Evolutionary conservation across 2,797 vertebrate species (phyloP).

Genomic region (Sebastes nivosus): DNA sequence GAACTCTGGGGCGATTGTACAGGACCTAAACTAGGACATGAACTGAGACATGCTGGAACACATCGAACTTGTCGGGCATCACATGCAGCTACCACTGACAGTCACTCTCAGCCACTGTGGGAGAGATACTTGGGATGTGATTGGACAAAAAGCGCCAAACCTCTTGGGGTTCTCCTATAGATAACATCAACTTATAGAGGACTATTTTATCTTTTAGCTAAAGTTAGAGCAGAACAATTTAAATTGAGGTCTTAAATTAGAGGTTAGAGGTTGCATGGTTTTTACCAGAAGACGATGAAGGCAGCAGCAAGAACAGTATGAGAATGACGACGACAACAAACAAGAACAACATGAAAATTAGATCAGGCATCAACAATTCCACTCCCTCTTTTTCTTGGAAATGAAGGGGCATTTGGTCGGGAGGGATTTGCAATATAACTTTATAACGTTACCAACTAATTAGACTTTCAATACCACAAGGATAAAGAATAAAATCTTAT

Average conservation of each 20-base stretch:
- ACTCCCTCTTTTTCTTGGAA: not conserved
- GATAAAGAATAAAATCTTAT: not conserved
- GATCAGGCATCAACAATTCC: not conserved
- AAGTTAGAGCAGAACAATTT: not conserved
- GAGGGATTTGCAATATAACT: not conserved
- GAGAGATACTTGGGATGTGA: constrained; percentile 1
- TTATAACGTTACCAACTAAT: not conserved
- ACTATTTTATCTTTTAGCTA: not conserved
- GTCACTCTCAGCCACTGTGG: not conserved
- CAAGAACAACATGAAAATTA: not conserved
- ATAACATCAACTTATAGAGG: not conserved
- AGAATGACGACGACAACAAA: not conserved
- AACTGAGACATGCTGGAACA: constrained; percentile 45
- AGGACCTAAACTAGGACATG: constrained; percentile 23
- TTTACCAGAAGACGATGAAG: not conserved
- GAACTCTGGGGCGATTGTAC: constrained; percentile 34
- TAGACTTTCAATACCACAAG: not conserved
- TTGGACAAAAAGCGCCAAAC: not conserved
- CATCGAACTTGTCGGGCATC: not conserved
- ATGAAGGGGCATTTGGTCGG: not conserved
- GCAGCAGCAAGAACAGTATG: not conserved
- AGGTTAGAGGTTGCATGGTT: not conserved
- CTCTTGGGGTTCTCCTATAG: not conserved
- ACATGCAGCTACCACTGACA: not conserved
- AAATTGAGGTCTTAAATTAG: not conserved